Percentiles rank a stretch among this genome's conserved stretches.
Evolutionary conservation across 2,888 invertebrate species (phyloP).

Genomic region (Chirona hameri): DNA sequence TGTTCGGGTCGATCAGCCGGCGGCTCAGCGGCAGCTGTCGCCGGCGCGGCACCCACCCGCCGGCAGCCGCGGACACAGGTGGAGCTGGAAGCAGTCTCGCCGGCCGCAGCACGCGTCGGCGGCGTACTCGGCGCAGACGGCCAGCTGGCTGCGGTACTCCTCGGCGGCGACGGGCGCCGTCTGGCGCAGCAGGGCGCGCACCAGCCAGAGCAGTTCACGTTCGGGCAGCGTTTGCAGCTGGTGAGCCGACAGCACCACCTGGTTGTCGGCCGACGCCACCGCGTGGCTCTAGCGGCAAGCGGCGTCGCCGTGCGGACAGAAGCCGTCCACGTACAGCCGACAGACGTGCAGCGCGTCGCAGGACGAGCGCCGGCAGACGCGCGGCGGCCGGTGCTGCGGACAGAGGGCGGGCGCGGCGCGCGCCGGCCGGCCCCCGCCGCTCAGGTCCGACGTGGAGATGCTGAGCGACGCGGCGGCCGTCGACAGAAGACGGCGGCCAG

Average conservation of each 20-base stretch:
- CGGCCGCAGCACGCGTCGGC: neutral
- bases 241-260: slow-evolving; percentile 32
- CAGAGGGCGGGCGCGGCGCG: neutral
- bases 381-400: neutral
- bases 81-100: no score
- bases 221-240: slow-evolving; percentile 33
- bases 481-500: neutral
- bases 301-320: neutral
- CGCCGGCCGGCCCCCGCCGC: slow-evolving; percentile 7
- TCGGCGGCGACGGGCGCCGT: slow-evolving; percentile 23
- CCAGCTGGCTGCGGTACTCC: slow-evolving; percentile 4
- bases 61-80: neutral
- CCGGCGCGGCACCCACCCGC: neutral
- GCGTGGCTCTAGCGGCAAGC: neutral
- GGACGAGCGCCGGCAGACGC: neutral
- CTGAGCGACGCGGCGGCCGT: neutral
- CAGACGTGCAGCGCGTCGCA: neutral
- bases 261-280: slow-evolving; percentile 2
- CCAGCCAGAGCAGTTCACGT: slow-evolving; percentile 33
- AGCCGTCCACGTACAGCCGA: neutral
- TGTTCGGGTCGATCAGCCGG: neutral
- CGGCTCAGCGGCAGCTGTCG: neutral
- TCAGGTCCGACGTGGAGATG: neutral
- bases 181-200: slow-evolving; percentile 30
- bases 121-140: neutral